Percentiles rank a stretch among this genome's conserved stretches.
Conservation (phyloP, 2,797 vertebrate genomes). For the Malurus leucopterus region DNA sequence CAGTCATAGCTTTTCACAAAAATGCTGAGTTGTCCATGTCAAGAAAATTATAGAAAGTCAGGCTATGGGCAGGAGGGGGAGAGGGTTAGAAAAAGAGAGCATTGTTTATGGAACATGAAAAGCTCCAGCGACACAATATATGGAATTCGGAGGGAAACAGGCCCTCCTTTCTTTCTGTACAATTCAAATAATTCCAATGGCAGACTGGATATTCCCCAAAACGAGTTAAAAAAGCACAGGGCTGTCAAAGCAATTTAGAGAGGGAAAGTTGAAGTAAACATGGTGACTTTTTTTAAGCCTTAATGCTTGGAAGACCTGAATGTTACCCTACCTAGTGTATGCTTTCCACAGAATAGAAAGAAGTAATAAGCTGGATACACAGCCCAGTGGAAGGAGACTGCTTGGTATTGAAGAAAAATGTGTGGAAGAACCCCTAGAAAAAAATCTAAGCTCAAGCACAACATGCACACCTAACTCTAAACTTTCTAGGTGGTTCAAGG, state of each 20-base stretch:
- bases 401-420: neutral
- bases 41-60: constrained; percentile 60
- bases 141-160: constrained; percentile 69
- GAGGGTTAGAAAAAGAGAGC: constrained; percentile 67
- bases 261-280: constrained; percentile 63
- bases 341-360: neutral
- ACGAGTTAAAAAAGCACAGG: constrained; percentile 57
- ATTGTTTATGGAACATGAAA: constrained; percentile 76
- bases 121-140: constrained; percentile 69
- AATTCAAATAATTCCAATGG: constrained; percentile 59
- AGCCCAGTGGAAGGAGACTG: neutral
- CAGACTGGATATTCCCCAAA: constrained; percentile 62
- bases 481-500: neutral
- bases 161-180: constrained; percentile 72
- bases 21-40: constrained; percentile 60
- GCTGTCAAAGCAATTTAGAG: constrained; percentile 68
- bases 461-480: neutral
- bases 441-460: rapidly evolving
- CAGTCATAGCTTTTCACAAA: constrained; percentile 51
- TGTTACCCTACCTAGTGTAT: neutral
- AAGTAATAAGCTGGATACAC: neutral
- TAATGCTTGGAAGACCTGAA: constrained; percentile 43
- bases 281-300: constrained; percentile 43
- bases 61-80: constrained; percentile 48
- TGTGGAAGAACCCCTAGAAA: neutral